phyloP scores from a whole-genome alignment of 2,113 vertebrate genomes.

The Thryonomys swinderianus region DNA sequence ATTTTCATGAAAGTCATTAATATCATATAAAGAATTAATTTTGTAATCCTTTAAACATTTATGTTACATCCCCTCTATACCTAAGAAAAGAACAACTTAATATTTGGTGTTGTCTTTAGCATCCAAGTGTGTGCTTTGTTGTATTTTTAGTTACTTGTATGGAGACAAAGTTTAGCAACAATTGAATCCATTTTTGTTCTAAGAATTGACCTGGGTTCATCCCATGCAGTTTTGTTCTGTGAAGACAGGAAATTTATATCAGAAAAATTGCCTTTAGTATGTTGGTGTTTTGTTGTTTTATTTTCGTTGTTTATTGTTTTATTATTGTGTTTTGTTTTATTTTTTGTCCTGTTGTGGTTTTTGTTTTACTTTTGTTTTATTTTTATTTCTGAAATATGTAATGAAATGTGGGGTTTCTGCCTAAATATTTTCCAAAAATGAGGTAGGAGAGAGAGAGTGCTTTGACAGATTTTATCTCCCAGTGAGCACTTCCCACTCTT shows the following conservation, averaged over 20 bases:
- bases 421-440: slow-evolving; percentile 1
- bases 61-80: neutral
- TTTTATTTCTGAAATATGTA: neutral
- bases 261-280: neutral
- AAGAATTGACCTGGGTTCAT: slow-evolving; percentile 27
- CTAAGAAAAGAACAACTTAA: neutral
- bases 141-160: neutral
- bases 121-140: neutral
- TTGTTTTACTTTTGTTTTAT: too few relatives aligned
- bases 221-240: neutral
- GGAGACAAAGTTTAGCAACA: neutral
- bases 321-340: too few relatives aligned
- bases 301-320: too few relatives aligned
- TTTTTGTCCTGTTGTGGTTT: too few relatives aligned
- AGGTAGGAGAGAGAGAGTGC: neutral
- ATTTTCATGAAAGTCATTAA: neutral
- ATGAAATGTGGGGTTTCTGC: neutral
- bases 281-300: neutral
- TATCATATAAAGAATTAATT: neutral
- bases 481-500: neutral
- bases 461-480: neutral
- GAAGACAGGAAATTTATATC: neutral
- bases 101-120: slow-evolving; percentile 10
- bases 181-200: neutral
- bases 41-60: neutral